Conservation (phyloP, 2,113 vertebrate species). For the Crypturellus undulatus region DNA sequence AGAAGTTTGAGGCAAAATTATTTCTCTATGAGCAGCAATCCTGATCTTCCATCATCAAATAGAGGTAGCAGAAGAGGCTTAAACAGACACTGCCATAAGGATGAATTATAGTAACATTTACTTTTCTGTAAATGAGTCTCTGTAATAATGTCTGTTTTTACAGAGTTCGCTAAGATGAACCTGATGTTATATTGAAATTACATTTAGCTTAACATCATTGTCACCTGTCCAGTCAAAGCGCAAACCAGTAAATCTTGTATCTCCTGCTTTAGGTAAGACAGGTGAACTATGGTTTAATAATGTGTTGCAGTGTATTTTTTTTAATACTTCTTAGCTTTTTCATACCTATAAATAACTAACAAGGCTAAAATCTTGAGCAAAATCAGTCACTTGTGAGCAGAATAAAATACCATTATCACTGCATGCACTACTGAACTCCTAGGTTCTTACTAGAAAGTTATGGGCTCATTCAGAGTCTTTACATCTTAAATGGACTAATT, state of each 20-base stretch:
- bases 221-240: neutral
- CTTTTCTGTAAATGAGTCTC: neutral
- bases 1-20: neutral
- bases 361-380: neutral
- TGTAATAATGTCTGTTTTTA: neutral
- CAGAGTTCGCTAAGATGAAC: neutral
- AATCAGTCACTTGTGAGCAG: neutral
- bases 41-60: neutral
- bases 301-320: neutral
- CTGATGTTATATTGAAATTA: neutral
- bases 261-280: neutral
- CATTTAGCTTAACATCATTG: neutral
- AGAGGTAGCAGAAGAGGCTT: neutral
- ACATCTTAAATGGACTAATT: neutral
- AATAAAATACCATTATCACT: neutral
- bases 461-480: neutral
- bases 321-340: neutral
- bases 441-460: neutral
- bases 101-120: neutral
- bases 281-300: neutral
- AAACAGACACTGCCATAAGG: neutral
- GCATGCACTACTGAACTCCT: neutral
- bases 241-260: neutral
- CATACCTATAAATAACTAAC: neutral
- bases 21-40: neutral